Evolutionary conservation across 2,113 vertebrate species (phyloP).

Genomic region (Corydoras maculifer): DNA sequence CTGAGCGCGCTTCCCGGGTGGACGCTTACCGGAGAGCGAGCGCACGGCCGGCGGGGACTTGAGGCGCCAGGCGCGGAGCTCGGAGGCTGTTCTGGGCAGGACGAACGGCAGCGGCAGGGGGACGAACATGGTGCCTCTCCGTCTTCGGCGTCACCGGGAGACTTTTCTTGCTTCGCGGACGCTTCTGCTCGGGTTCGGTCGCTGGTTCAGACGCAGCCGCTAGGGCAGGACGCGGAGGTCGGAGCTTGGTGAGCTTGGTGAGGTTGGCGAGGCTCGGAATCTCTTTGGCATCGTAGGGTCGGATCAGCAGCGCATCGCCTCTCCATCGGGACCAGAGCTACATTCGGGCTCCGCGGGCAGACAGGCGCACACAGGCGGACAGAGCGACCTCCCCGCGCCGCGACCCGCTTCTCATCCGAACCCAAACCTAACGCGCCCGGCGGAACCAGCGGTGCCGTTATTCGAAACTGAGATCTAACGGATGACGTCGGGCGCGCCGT

Average conservation of each 20-base stretch:
- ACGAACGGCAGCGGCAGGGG: constrained; percentile 73
- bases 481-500: constrained; percentile 1
- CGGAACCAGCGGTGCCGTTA: no score
- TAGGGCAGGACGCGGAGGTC: no score
- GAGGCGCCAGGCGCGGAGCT: constrained; percentile 76
- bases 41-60: constrained; percentile 75
- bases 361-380: constrained; percentile 41
- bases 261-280: constrained; percentile 7
- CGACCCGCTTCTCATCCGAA: no score
- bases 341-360: neutral
- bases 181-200: neutral
- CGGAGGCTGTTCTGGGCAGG: constrained; percentile 76
- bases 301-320: no score
- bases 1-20: neutral
- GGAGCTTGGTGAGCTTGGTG: neutral
- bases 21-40: constrained; percentile 72
- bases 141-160: constrained; percentile 37
- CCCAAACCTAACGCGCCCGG: no score
- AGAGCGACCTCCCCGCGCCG: neutral
- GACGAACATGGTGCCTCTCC: constrained; percentile 69
- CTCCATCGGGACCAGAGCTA: neutral
- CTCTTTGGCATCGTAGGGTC: constrained; percentile 25
- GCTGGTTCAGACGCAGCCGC: no score
- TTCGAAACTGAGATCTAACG: no score
- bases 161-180: neutral